Conservation (phyloP, 2,797 vertebrate genomes). For the Falco cherrug region DNA sequence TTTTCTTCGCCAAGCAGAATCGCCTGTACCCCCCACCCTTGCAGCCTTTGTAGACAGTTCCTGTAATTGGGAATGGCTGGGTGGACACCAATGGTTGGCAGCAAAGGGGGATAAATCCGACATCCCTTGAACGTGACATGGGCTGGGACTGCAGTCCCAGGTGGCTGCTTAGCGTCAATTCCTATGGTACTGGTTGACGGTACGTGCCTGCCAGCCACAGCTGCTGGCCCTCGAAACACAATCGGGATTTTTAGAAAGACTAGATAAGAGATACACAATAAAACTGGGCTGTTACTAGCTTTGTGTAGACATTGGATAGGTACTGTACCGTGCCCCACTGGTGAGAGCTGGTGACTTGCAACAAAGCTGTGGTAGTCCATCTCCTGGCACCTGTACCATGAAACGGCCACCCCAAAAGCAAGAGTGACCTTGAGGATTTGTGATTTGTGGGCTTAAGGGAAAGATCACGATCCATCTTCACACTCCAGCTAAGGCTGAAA, state of each 20-base stretch:
- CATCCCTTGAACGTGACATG: slow-evolving; percentile 63
- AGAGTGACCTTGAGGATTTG: background rate
- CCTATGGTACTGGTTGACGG: background rate
- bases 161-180: slow-evolving; percentile 22
- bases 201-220: slow-evolving; percentile 63
- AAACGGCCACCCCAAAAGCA: background rate
- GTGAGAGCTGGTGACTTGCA: background rate
- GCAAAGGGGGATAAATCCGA: slow-evolving; percentile 41
- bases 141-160: slow-evolving; percentile 53
- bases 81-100: slow-evolving; percentile 62
- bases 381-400: rapidly evolving
- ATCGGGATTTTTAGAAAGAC: background rate
- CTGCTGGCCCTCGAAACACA: background rate
- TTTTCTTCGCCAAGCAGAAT: slow-evolving; percentile 58
- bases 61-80: slow-evolving; percentile 65
- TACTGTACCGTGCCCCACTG: background rate
- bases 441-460: background rate
- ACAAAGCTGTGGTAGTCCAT: background rate
- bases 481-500: background rate
- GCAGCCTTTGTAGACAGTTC: slow-evolving; percentile 66
- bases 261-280: background rate
- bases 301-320: background rate
- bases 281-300: background rate
- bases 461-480: background rate
- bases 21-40: slow-evolving; percentile 52